Conservation (phyloP, 2,888 invertebrate genomes). For the Laspeyria flexula region DNA sequence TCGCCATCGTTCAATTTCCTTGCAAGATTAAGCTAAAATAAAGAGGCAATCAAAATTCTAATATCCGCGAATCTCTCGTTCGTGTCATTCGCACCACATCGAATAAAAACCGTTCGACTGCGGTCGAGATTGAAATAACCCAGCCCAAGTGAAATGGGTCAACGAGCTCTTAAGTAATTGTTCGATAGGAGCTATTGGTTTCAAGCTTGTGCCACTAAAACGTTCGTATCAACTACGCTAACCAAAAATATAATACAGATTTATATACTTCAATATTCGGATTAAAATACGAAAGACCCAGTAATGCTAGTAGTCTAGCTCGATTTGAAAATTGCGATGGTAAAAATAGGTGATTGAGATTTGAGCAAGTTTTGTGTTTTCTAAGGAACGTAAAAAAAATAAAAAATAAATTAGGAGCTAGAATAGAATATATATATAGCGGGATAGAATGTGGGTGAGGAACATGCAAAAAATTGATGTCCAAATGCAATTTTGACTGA, state of each 20-base stretch:
- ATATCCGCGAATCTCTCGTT: constrained; percentile 50
- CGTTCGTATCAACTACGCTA: constrained; percentile 10
- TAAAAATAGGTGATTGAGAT: too few species aligned
- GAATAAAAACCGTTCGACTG: constrained; percentile 49
- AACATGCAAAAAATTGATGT: too few species aligned
- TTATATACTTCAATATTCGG: not conserved
- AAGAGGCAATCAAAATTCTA: constrained; percentile 55
- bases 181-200: constrained; percentile 56
- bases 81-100: constrained; percentile 44
- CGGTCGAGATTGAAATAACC: constrained; percentile 56
- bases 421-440: too few species aligned
- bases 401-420: too few species aligned
- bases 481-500: too few species aligned
- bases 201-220: constrained; percentile 32
- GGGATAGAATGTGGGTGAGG: too few species aligned
- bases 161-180: constrained; percentile 71
- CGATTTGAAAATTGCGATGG: too few species aligned
- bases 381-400: too few species aligned
- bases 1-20: constrained; percentile 35
- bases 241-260: constrained; percentile 10
- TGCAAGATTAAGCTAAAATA: constrained; percentile 39
- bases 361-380: too few species aligned
- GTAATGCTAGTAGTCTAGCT: too few species aligned
- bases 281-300: too few species aligned
- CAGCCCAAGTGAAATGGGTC: constrained; percentile 64